Conservation (phyloP, 2,113 vertebrate genomes). For the Phodopus roborovskii region DNA sequence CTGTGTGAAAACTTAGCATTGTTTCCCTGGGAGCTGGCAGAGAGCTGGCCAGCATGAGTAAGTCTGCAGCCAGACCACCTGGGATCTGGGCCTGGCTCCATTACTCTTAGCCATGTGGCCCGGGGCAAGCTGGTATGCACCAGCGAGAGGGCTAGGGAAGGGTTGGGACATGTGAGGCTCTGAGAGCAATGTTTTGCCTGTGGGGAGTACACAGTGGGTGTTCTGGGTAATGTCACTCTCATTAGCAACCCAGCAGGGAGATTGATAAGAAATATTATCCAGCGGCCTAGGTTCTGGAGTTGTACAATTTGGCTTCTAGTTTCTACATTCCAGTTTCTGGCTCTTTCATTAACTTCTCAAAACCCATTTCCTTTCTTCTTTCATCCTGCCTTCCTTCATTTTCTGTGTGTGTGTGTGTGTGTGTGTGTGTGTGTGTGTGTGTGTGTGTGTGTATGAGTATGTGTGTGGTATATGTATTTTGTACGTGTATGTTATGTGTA, state of each 20-base stretch:
- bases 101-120: not conserved
- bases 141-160: not conserved
- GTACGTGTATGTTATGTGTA: too few relatives aligned
- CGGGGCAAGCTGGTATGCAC: not conserved
- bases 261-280: not conserved
- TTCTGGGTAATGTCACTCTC: accelerated
- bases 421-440: not conserved
- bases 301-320: not conserved
- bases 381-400: not conserved
- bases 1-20: not conserved
- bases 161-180: not conserved
- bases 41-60: not conserved
- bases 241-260: not conserved
- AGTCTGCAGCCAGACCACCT: not conserved
- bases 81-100: not conserved
- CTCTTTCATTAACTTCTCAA: not conserved
- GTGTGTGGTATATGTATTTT: not conserved
- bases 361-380: not conserved
- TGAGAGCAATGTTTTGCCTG: not conserved
- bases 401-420: not conserved
- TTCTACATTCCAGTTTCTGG: not conserved
- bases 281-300: not conserved
- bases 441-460: not conserved
- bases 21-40: not conserved
- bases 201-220: accelerated